Conservation (phyloP, 2,797 vertebrate species). For the Mycteria americana region DNA sequence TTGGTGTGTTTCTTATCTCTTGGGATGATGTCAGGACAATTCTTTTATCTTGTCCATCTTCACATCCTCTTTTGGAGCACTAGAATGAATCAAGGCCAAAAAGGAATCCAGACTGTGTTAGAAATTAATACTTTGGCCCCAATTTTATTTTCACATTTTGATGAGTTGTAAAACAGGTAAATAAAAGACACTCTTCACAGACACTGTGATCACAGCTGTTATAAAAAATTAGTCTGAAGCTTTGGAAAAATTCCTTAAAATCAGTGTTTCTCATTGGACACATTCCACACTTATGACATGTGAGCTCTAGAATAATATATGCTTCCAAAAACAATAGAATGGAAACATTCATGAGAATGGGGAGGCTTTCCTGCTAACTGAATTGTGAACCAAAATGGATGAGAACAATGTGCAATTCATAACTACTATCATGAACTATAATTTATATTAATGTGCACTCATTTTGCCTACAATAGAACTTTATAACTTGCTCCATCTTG, state of each 20-base stretch:
- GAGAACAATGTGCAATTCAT: conserved; percentile 9
- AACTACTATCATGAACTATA: not conserved
- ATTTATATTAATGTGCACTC: not conserved
- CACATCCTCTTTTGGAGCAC: not conserved
- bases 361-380: not conserved
- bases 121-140: not conserved
- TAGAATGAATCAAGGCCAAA: not conserved
- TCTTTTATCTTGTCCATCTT: not conserved
- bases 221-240: not conserved
- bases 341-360: not conserved
- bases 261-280: not conserved
- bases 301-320: not conserved
- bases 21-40: not conserved
- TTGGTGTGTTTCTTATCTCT: not conserved
- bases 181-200: not conserved
- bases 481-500: not conserved
- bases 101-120: not conserved
- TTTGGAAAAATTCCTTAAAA: conserved; percentile 1
- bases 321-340: conserved; percentile 29
- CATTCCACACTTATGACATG: conserved; percentile 1
- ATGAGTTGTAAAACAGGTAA: not conserved
- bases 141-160: conserved; percentile 6
- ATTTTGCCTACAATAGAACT: not conserved
- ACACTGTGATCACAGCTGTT: not conserved
- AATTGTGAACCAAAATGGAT: not conserved